A percentile compares a stretch with the other conserved stretches of the same genome.
These are phyloP conservation scores for Bibio marci DNA, from an alignment of 2,888 invertebrate species.

Conservation along the genomic window DNA sequence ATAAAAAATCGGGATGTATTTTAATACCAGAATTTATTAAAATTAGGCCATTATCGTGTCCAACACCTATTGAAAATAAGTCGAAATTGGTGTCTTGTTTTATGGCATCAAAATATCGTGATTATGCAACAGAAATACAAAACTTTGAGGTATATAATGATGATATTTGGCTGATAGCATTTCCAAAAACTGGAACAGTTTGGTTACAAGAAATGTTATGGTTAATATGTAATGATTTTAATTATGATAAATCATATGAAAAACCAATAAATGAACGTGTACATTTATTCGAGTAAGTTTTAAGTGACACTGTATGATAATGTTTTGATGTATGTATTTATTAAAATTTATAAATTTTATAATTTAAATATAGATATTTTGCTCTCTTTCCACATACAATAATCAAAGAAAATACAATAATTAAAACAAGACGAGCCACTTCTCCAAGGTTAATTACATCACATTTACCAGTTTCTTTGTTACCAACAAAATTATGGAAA, in stretches of 20 bases:
- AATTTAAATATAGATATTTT: too few relatives aligned
- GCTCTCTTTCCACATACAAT: too few relatives aligned
- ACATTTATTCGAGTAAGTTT: conserved; percentile 5
- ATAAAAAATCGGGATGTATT: background rate
- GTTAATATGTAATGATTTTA: conserved; percentile 3
- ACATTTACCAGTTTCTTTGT: conserved; percentile 2
- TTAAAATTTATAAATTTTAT: too few relatives aligned
- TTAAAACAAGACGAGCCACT: background rate
- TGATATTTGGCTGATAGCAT: conserved; percentile 5
- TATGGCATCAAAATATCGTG: background rate
- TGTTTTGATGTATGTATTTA: too few relatives aligned
- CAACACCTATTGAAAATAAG: background rate
- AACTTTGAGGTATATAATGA: conserved; percentile 3
- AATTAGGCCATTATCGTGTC: background rate
- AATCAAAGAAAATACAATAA: too few relatives aligned
- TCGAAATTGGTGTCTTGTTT: too few relatives aligned
- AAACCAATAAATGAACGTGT: background rate
- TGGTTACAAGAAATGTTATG: conserved; percentile 6
- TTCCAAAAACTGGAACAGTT: background rate
- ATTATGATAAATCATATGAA: conserved; percentile 1
- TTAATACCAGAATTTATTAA: background rate
- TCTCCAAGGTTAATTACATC: conserved; percentile 3
- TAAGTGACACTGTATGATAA: too few relatives aligned
- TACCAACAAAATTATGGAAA: conserved; percentile 1
- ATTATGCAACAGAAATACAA: background rate